phyloP scores from a whole-genome alignment of 2,113 vertebrate genomes.

The Columbina picui region DNA sequence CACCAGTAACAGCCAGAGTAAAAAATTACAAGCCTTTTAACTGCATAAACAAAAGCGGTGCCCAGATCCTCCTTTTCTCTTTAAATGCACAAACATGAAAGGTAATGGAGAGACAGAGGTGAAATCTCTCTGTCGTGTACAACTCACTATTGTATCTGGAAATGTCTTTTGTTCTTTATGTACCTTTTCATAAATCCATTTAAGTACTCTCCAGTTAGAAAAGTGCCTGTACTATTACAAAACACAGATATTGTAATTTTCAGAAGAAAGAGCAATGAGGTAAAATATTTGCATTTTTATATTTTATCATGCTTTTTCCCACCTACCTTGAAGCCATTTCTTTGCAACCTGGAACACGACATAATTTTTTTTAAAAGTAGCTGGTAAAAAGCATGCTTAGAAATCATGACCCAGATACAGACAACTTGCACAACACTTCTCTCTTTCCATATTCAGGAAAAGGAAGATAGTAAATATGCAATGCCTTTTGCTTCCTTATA shows the following conservation, averaged over 20 bases:
- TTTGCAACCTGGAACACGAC: not conserved
- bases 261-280: not conserved
- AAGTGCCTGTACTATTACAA: not conserved
- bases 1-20: not conserved
- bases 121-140: not conserved
- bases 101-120: not conserved
- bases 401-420: not conserved
- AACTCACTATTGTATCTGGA: not conserved
- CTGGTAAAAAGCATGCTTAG: not conserved
- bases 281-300: not conserved
- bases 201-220: not conserved
- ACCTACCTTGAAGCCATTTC: not conserved
- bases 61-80: not conserved
- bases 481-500: not conserved
- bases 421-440: not conserved
- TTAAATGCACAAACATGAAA: not conserved
- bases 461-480: not conserved
- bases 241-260: not conserved
- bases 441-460: not conserved
- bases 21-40: not conserved
- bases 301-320: not conserved
- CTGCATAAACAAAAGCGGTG: not conserved
- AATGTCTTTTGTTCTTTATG: not conserved
- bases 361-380: not conserved
- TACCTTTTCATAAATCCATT: not conserved